Evolutionary conservation across 2,797 vertebrate genomes (phyloP), one percentile per base, ranked within the genome.

Genomic region (Sciurus vulgaris): DNA sequence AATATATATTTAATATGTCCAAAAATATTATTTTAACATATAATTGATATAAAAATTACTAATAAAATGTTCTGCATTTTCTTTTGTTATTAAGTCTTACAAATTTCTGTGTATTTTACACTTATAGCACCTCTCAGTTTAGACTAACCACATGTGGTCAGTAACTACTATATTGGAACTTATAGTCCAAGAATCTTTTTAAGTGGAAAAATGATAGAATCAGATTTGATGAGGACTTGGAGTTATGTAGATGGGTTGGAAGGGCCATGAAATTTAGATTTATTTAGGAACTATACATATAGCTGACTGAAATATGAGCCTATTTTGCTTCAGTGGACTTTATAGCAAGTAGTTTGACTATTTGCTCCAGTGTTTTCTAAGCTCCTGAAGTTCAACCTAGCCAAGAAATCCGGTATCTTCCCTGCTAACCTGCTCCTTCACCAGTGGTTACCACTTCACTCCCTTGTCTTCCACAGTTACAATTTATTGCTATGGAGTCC

Each of bases 351-450:
- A 38, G 49, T 63, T 33, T 87, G 47, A 81, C 67, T 81, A 0
- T 95, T 84, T 93, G 24, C 82, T 79, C 86, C 11, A 8, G 41
- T 95, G 67, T 74, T 35, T 96, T 56, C 26, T 59, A 81, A 70
- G 22, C 18, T 28, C 17, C 26, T 78, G 63, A 38, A 26, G 38
- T 81, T 87, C 49, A 79, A 10, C 63, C 26, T 83, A 12, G 33
- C 22, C 51, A 88, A 3, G 18, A 81, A 67, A n/a, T n/a, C 56
- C 24, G 73, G 18, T 15, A 26, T 91, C 35, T 83, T 93, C 70
- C 76, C 20, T 49, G n/a, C 65, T 76, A 72, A 49, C 28, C 67
- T 30, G 7, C 51, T 86, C 30, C n/a, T 93, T 83, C 47, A 14
- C 54, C 22, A 28, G n/a, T 35, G 74, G 30, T 86, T 79, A 86